Evolutionary conservation across 2,797 vertebrate species (phyloP), one percentile per base, ranked within the genome.

Genomic region (Microctenopoma steveboyesi): DNA sequence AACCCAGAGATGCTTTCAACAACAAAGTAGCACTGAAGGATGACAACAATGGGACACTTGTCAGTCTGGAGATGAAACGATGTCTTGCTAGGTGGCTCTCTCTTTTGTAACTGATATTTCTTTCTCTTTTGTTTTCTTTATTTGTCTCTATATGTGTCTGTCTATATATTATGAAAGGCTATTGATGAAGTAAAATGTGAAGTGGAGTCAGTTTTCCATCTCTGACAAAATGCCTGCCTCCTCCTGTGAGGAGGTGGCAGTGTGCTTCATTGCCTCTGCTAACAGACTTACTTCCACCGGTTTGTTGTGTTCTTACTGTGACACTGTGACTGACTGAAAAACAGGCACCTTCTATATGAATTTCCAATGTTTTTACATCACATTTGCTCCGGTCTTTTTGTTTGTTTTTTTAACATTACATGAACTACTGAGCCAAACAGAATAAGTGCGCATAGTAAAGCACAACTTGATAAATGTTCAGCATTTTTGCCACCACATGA

Each of bases 11-110:
- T 84, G 89, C 91, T 92, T 83, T 90, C 89, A 91, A 92, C 92
- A 88, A 84, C 84, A 90, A 88, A 88, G 78, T 92, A 70, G 69
- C 16, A 50, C 84, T 76, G 88, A 90, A 88, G 87, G 85, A 89
- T 86, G 81, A 87, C 89, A 88, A 91, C 91, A 94, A 93, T 92
- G 74, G 85, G 88, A 88, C 91, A 91, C 91, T 93, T 92, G 88
- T 93, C 92, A 91, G 87, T 92, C 89, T 89, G 77, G 72, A 92
- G 91, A 94, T 93, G 91, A 94, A 93, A 94, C 93, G 92, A 93
- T 92, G 89, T 86, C 89, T 86, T 86, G 76, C 78, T 81, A 79
- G 86, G 80, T 88, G 83, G 69, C 69, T 75, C 78, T 72, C 71
- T 78, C 79, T 74, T 81, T 86, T 85, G 71, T 88, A 71, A 82